Percentiles rank a stretch among this genome's conserved stretches.
Conservation (phyloP, 92 coral and sea anemone species). For the Epizoanthus scotinus region DNA sequence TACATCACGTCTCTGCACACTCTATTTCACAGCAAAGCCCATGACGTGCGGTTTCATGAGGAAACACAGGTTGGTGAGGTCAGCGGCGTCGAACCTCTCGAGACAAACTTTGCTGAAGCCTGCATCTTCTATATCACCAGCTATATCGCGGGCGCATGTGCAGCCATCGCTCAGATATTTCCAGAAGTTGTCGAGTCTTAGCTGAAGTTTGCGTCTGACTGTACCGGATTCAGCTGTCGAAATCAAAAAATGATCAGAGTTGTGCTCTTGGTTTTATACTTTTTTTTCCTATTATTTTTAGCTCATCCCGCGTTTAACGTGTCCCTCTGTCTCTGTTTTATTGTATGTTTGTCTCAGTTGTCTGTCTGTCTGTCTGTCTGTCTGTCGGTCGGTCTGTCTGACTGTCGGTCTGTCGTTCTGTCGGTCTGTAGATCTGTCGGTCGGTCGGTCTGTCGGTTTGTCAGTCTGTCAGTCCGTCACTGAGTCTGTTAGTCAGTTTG, state of each 20-base stretch:
- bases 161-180: constrained; percentile 91
- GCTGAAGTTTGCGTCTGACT: constrained; percentile 62
- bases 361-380: background rate
- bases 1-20: background rate
- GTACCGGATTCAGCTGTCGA: constrained; percentile 71
- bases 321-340: background rate
- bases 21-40: constrained; percentile 83
- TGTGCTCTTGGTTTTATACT: too few relatives aligned
- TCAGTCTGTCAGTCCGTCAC: too few relatives aligned
- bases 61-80: constrained; percentile 57
- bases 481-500: too few relatives aligned
- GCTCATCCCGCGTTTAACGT: too few relatives aligned
- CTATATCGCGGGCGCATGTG: constrained; percentile 71
- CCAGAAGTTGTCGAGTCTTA: constrained; percentile 69
- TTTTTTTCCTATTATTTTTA: too few relatives aligned
- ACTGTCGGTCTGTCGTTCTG: too few relatives aligned
- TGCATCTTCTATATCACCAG: constrained; percentile 66
- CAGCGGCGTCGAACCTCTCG: constrained; percentile 58
- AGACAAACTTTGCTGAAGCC: constrained; percentile 68
- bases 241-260: background rate
- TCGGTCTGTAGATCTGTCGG: too few relatives aligned
- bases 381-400: too few relatives aligned
- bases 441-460: too few relatives aligned
- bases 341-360: background rate
- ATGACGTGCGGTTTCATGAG: constrained; percentile 79